A percentile compares a stretch with the other conserved stretches of the same genome.
phyloP scores from a whole-genome alignment of 2,888 invertebrate genomes.

The Meloe dianella region DNA sequence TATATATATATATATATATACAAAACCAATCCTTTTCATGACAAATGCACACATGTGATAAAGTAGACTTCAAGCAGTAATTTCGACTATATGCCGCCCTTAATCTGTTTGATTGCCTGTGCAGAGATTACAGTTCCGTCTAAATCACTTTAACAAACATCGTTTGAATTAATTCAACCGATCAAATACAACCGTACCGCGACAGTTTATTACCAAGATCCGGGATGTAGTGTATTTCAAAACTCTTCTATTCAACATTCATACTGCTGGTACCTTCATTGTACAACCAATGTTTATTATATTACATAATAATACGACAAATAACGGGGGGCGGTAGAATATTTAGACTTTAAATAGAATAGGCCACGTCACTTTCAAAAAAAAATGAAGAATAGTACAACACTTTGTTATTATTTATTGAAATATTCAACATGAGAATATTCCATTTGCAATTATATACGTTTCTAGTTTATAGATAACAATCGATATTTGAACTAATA shows the following conservation, averaged over 20 bases:
- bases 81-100: conserved; percentile 7
- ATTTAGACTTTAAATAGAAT: background rate
- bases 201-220: conserved; percentile 10
- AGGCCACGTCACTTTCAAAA: conserved; percentile 5
- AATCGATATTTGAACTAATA: background rate
- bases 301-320: background rate
- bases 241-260: background rate
- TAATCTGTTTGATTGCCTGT: conserved; percentile 27
- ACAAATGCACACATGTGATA: conserved; percentile 6
- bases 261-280: conserved; percentile 12
- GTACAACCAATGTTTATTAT: background rate
- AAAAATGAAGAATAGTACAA: background rate
- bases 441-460: background rate
- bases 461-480: background rate
- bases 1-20: too few species aligned
- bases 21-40: background rate
- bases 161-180: conserved; percentile 40
- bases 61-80: background rate
- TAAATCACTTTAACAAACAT: conserved; percentile 40
- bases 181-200: conserved; percentile 26
- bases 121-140: conserved; percentile 31
- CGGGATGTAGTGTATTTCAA: conserved; percentile 7
- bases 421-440: background rate
- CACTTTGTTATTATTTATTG: background rate
- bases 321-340: background rate